Percentiles rank a stretch among this genome's conserved stretches.
Evolutionary conservation across 2,113 vertebrate genomes (phyloP).

Genomic region (Zapus hudsonius): DNA sequence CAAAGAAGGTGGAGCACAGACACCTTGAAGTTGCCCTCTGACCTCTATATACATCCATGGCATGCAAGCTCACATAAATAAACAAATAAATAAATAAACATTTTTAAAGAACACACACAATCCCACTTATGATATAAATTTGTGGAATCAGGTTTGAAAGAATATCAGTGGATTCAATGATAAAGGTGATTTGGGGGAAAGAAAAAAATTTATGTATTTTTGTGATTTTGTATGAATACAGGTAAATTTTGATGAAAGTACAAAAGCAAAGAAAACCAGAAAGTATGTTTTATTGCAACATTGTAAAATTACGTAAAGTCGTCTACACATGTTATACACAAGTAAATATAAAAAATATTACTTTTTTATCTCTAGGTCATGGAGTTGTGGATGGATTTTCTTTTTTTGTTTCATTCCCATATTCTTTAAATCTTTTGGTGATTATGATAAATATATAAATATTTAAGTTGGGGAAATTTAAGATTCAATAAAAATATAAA

Average conservation of each 20-base stretch:
- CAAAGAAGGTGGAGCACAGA: no score
- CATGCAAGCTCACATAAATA: no score
- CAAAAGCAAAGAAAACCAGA: slow-evolving; percentile 18
- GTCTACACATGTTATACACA: not conserved
- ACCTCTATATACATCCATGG: no score
- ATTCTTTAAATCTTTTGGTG: slow-evolving; percentile 15
- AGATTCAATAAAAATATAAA: slow-evolving; percentile 15
- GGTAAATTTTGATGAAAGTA: not conserved
- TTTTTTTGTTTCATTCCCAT: not conserved
- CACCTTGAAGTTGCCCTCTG: no score
- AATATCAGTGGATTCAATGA: not conserved
- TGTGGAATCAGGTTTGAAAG: not conserved
- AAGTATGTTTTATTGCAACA: not conserved
- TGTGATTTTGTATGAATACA: not conserved
- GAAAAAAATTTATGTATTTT: not conserved
- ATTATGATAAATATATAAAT: not conserved
- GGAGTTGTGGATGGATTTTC: not conserved
- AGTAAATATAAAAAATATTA: slow-evolving; percentile 43
- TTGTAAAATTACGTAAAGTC: slow-evolving; percentile 5
- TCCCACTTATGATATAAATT: not conserved
- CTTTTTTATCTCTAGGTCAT: not conserved
- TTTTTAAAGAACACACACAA: not conserved
- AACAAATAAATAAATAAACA: no score
- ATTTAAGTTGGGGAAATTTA: not conserved
- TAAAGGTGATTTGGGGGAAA: not conserved